A percentile compares a stretch with the other conserved stretches of the same genome.
Evolutionary conservation across 2,888 invertebrate species (phyloP).

Genomic region (Gisinianus flammeolus): DNA sequence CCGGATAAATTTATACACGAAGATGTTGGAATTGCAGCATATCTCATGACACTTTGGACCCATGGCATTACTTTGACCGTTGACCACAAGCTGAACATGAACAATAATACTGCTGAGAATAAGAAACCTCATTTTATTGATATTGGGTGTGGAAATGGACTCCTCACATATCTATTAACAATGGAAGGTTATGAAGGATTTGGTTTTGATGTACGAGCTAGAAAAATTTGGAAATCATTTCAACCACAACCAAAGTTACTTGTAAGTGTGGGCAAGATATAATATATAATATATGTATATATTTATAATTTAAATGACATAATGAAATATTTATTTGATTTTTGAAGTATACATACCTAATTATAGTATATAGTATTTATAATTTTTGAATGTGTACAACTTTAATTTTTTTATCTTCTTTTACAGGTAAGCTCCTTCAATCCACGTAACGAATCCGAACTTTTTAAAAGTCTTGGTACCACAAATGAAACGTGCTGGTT

Average conservation of each 20-base stretch:
- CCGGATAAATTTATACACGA: conserved; percentile 95
- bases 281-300: no score
- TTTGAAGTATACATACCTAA: no score
- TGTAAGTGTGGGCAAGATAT: conserved; percentile 63
- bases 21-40: conserved; percentile 92
- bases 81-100: no score
- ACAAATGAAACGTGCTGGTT: conserved; percentile 62
- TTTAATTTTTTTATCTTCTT: background rate
- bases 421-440: conserved; percentile 31
- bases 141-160: conserved; percentile 96
- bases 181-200: conserved; percentile 82
- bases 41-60: conserved; percentile 82
- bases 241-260: conserved; percentile 67
- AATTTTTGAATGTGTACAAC: background rate
- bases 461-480: background rate
- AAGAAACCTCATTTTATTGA: conserved; percentile 76
- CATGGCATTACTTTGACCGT: conserved; percentile 61
- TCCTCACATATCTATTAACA: conserved; percentile 83
- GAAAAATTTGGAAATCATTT: conserved; percentile 82
- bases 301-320: no score
- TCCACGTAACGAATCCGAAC: conserved; percentile 21
- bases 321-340: no score
- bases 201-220: conserved; percentile 82
- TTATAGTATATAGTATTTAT: background rate
- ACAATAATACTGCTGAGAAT: background rate